Percentiles rank a stretch among this genome's conserved stretches.
These are phyloP conservation scores for Stegastes partitus DNA, from an alignment of 2,113 vertebrate genomes.

Conservation along the genomic window DNA sequence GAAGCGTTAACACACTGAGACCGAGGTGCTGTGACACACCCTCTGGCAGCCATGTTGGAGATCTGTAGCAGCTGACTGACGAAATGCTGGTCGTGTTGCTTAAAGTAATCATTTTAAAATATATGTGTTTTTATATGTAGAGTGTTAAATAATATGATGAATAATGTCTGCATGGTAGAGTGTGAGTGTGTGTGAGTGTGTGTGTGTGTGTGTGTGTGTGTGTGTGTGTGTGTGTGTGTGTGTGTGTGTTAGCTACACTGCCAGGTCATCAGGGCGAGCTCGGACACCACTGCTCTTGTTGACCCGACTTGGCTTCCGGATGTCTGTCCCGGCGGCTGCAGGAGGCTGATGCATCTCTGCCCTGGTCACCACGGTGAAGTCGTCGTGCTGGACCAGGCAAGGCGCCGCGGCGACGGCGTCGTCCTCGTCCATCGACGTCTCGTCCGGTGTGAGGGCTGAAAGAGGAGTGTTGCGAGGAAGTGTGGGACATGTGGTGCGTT, in stretches of 20 bases:
- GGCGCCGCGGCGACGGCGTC: constrained; percentile 40
- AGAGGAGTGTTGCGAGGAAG: constrained; percentile 71
- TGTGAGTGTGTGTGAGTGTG: no score
- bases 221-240: not conserved
- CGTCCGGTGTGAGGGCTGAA: constrained; percentile 51
- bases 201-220: no score
- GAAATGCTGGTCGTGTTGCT: no score
- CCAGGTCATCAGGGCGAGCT: constrained; percentile 90
- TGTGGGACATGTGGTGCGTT: constrained; percentile 70
- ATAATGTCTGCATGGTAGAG: no score
- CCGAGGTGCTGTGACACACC: no score
- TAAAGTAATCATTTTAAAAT: no score
- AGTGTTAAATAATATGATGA: no score
- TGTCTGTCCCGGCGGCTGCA: constrained; percentile 68
- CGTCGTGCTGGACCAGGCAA: constrained; percentile 15
- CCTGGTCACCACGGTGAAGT: constrained; percentile 75
- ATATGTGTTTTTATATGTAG: no score
- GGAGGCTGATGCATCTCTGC: constrained; percentile 89
- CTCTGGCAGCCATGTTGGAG: no score
- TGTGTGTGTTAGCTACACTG: constrained; percentile 85
- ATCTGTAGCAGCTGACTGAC: no score
- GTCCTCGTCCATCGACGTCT: constrained; percentile 56
- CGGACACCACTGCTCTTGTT: constrained; percentile 86
- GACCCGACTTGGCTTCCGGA: constrained; percentile 85
- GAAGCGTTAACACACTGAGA: no score